Evolutionary conservation across 1,140 invertebrate genomes (phyloP), one percentile per base, ranked within the genome.

Genomic region (Trichonephila clavata): DNA sequence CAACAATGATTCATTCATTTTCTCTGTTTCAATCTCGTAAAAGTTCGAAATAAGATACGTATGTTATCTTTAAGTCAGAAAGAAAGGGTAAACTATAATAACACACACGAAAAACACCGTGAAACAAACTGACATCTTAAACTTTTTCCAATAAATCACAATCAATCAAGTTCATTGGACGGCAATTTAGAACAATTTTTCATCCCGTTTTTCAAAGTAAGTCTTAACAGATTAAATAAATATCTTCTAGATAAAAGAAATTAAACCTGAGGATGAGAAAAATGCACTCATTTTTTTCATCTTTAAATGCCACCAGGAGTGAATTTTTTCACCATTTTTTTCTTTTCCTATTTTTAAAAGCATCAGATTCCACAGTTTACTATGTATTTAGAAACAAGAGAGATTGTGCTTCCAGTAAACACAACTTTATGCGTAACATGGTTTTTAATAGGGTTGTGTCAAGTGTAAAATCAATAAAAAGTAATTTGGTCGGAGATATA

Each of bases 101-200:
- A 77, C 32, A 61, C 32, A 43, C n/a, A 50, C 5, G 63, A 71
- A 71, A 71, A 71, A 89, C 63, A 71, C 60, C 84, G 13, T 20
- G 59, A 43, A 77, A 77, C 71, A 77, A 77, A n/a, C 84, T 90
- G 71, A 90, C 81, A 71, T 81, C 43, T 90, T 90, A 90, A 83
- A 90, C 89, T 81, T 80, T 59, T 24, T 18, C 24, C 89, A 80
- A 90, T 90, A 57, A 57, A 90, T 90, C 89, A 32, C 71, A 81
- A 90, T 90, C 71, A 80, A 90, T 90, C 89, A 90, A 59, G 57
- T 61, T 24, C 81, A 90, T 80, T 90, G 77, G 81, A 77, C 89
- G 43, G 50, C 39, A 90, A 90, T 81, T 80, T 80, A 57, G 50
- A 39, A 20, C 63, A 32, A 81, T 90, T 90, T 81, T 90, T 90